Conservation (phyloP, 2,888 invertebrate genomes). For the Pterostichus madidus region DNA sequence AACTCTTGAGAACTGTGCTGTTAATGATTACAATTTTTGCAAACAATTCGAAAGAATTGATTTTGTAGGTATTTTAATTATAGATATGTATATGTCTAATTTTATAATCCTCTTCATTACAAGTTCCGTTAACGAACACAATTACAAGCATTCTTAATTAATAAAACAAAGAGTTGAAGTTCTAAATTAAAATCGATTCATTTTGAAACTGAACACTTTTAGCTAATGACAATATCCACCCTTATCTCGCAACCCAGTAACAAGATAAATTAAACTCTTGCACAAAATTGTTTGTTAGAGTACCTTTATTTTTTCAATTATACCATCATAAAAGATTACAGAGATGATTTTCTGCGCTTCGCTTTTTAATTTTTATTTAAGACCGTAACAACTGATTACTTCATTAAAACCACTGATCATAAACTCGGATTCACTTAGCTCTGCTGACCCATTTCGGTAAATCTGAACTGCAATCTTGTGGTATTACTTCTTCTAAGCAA, state of each 20-base stretch:
- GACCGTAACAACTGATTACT: conserved; percentile 48
- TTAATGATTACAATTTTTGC: no score
- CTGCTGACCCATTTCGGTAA: conserved; percentile 43
- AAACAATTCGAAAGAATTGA: no score
- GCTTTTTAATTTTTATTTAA: conserved; percentile 39
- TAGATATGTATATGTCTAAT: no score
- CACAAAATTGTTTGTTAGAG: not conserved
- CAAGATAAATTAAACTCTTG: conserved; percentile 22
- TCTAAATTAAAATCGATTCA: not conserved
- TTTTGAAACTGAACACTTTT: not conserved
- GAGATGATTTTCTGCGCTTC: not conserved
- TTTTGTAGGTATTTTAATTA: no score
- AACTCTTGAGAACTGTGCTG: no score
- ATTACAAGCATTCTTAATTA: conserved; percentile 29
- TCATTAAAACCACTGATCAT: conserved; percentile 48
- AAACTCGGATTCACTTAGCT: conserved; percentile 33
- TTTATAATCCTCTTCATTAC: no score
- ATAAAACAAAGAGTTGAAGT: not conserved
- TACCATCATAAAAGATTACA: not conserved
- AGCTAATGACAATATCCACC: conserved; percentile 23
- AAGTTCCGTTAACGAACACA: not conserved
- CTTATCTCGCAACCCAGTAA: not conserved
- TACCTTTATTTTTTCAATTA: conserved; percentile 40
- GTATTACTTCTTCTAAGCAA: conserved; percentile 13
- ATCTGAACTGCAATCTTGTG: conserved; percentile 44